Evolutionary conservation across 2,113 vertebrate genomes (phyloP).

Genomic region (Glaucidium brasilianum): DNA sequence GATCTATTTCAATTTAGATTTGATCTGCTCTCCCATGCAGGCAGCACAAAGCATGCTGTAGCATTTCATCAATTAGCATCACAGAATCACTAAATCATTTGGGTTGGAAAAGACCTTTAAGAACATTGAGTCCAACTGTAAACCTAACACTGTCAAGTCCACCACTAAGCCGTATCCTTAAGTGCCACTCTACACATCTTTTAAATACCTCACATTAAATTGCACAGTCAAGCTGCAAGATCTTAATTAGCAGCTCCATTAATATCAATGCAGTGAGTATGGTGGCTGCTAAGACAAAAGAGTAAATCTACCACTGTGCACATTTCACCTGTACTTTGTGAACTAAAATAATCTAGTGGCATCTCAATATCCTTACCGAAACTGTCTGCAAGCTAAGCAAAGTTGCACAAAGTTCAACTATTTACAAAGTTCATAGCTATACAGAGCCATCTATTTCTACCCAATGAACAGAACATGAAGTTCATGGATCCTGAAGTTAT

Average conservation of each 20-base stretch:
- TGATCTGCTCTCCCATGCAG: background rate
- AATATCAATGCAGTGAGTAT: background rate
- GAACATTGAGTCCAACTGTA: background rate
- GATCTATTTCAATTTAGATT: slow-evolving; percentile 3
- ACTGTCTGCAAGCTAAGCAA: background rate
- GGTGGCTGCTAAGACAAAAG: background rate
- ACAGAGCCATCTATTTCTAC: background rate
- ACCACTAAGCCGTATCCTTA: background rate
- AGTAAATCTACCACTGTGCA: background rate
- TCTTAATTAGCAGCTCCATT: background rate
- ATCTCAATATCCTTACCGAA: background rate
- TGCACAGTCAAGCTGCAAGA: background rate
- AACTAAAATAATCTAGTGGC: background rate
- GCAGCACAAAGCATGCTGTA: background rate
- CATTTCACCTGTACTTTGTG: background rate
- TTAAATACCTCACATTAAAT: background rate
- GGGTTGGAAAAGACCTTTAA: background rate
- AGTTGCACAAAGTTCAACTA: background rate
- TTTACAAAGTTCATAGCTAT: background rate
- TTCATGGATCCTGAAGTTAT: background rate
- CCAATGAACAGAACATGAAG: background rate
- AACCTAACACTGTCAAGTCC: background rate
- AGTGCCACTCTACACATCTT: background rate
- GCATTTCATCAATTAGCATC: background rate
- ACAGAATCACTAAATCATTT: background rate